Evolutionary conservation across 2,888 invertebrate species (phyloP), one percentile per base, ranked within the genome.

Genomic region (Eurytoma adleriae): DNA sequence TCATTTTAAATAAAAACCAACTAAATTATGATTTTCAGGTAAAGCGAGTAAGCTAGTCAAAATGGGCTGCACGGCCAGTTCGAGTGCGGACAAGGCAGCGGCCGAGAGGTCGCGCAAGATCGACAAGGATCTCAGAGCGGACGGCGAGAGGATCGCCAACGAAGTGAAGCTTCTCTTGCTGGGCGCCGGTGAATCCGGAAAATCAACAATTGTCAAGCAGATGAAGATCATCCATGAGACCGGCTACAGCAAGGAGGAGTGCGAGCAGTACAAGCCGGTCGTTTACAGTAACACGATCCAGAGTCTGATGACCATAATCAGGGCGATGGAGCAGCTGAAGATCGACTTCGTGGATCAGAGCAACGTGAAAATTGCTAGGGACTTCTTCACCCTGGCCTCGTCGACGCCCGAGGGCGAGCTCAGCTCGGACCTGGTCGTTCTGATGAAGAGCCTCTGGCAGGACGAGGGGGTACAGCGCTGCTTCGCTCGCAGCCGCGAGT

Each of bases 171-270:
- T 98, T 85, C 93, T 98, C 81, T 92, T 98, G 82, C 93, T 98
- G 86, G 97, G 97, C 86, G 97, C 97, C 86, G 98, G 98, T 79
- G 98, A 98, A 91, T 97, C 97, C 7, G 98, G 98, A 59, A 98
- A 98, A 92, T 97, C 97, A 84, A 98, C 98, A 57, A 98, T 98
- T 88, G 97, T 97, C 56, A 98, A 98, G 91, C 98, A 98, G 91
- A 98, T 98, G 97, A 98, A 97, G 94, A 98, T 98, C 85, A 97
- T 98, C 86, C 97, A 98, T 89, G 97, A 97, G 92, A 95, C 96
- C 81, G 97, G 97, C 50, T 98, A 97, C 91, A 95, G 96, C 57
- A 94, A 94, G 89, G 97, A 97, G 91, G 98, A 98, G 93, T 96
- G 97, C 89, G 94, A 96, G 89, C 96, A 96, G 88, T 98, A 97